These are phyloP conservation scores for Protonemura montana DNA, from an alignment of 2,888 invertebrate genomes.

Conservation along the genomic window DNA sequence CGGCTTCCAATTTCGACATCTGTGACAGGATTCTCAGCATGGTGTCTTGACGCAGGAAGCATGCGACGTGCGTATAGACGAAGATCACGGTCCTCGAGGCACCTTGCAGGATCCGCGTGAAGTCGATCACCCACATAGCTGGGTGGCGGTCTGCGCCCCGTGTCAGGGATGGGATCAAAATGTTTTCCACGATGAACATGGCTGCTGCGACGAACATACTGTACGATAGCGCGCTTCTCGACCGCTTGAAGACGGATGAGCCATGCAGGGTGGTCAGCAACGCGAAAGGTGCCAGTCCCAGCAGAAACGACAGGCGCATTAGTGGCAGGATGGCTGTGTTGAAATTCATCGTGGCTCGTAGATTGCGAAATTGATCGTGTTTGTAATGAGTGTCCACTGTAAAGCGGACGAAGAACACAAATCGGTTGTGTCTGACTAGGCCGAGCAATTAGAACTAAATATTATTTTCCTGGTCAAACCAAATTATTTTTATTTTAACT, in stretches of 20 bases:
- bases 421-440: no score
- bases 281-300: neutral
- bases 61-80: neutral
- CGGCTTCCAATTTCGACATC: neutral
- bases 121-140: neutral
- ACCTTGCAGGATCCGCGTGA: neutral
- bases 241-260: neutral
- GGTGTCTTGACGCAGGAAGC: neutral
- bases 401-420: no score
- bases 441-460: no score
- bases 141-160: neutral
- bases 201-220: neutral
- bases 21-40: neutral
- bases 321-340: neutral
- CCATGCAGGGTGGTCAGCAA: neutral
- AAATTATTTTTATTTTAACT: neutral
- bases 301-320: neutral
- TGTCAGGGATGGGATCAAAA: neutral
- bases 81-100: neutral
- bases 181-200: neutral
- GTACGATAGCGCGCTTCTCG: neutral
- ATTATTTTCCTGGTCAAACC: neutral
- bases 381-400: neutral
- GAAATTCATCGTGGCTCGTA: constrained; percentile 1
- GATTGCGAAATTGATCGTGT: no score